phyloP scores from a whole-genome alignment of 2,797 vertebrate species.

The Xenopus petersii region DNA sequence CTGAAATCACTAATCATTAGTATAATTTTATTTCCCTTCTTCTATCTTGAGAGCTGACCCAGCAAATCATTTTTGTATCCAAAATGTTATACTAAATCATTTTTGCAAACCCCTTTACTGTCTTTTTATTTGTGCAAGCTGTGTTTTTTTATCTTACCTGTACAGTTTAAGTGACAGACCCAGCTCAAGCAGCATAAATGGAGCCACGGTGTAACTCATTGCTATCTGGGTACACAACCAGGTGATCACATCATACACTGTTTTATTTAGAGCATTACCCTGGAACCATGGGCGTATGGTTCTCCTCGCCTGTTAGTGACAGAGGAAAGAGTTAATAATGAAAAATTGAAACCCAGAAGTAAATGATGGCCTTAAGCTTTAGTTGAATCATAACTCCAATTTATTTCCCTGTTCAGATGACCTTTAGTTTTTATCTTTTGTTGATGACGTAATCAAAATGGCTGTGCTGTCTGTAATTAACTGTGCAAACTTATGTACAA shows the following conservation, averaged over 20 bases:
- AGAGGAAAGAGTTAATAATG: not conserved
- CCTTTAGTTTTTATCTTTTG: too few species aligned
- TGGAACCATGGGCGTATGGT: conserved; percentile 41
- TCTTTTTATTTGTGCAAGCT: not conserved
- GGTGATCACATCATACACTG: conserved; percentile 34
- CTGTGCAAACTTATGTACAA: too few species aligned
- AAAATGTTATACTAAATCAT: too few species aligned
- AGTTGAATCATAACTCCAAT: too few species aligned
- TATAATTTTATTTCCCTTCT: not conserved
- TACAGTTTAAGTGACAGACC: conserved; percentile 40
- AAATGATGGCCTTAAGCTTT: too few species aligned
- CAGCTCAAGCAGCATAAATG: conserved; percentile 37
- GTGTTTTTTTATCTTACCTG: conserved; percentile 30
- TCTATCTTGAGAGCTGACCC: too few species aligned
- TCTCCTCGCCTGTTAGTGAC: conserved; percentile 12
- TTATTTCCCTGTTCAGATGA: too few species aligned
- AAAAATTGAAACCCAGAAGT: not conserved
- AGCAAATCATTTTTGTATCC: not conserved
- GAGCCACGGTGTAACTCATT: conserved; percentile 46
- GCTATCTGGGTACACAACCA: conserved; percentile 43
- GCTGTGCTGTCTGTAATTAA: too few species aligned
- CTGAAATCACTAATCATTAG: not conserved
- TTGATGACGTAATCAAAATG: too few species aligned
- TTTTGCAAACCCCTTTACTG: not conserved
- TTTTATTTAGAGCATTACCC: not conserved